Base-by-base conservation (phyloP, 1,140 invertebrate genomes). In the Caligus rogercresseyi region DNA sequence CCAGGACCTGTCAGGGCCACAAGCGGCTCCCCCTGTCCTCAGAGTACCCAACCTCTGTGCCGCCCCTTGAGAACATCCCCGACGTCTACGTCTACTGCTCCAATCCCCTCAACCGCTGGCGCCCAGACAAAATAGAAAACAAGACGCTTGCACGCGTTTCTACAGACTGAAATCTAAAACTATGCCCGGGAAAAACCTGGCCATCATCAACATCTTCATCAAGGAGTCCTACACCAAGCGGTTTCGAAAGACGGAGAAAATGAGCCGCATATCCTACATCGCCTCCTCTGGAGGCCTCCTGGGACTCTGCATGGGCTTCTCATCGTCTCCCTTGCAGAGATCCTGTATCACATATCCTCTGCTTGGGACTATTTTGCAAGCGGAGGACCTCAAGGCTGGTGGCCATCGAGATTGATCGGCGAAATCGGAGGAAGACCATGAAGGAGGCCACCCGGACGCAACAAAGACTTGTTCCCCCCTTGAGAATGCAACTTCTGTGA, bases 131-230 rank as follows among this genome's bases (percentile, higher is more conserved):
- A 19, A 18, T 60, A 21, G 16, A 60, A 18, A 60, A 60, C n/a
- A 60, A 43, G 57, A 60, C 24, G 16, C n/a, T 60, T 15, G 21
- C 57, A 14, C 23, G 57, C 16, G 24, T 43, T n/a, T n/a, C 18
- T 60, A 21, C 20, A 60, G n/a, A 26, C 16, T n/a, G 57, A 60
- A 31, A 60, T 60, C 18, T 43, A 60, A 13, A 60, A 60, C 57
- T 62, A 62, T 43, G 31, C 52, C n/a, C n/a, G 54, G 14, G 52
- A 53, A 20, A n/a, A 63, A 63, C 24, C 25, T 63, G 52, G 61
- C 61, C 18, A 63, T 63, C 14, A 63, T 63, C 24, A 63, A 63
- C 43, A 63, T 63, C 15, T 63, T 63, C 24, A 63, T 63, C 61
- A 63, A 63, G 25, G 61, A 63, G 21, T 25, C 61, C n/a, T 63